Base-by-base conservation (phyloP, 2,888 invertebrate genomes). In the Dynastes hyllus region DNA sequence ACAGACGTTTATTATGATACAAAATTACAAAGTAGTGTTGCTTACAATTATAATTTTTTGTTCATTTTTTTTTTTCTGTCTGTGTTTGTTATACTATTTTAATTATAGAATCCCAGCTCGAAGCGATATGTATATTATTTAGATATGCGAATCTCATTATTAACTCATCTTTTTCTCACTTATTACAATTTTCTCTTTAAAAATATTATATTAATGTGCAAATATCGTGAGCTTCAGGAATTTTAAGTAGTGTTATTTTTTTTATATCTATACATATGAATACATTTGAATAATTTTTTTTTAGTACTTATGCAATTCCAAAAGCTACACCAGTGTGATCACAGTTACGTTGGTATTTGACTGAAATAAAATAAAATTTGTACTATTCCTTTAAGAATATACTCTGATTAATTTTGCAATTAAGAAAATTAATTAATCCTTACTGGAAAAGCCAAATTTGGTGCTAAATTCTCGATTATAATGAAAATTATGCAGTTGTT, bases 101-200 rank as follows among this genome's bases (percentile, higher is more conserved):
- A 84, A 85, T 58, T 58, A 58, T 58, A 85, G 85, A 87, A 87
- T 88, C 88, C 89, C 89, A 89, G 88, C 89, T 88, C 86, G 82
- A 88, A 89, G 89, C 89, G 89, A 89, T 89, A 89, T 89, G 89
- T 89, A 88, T 89, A 86, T 87, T 86, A 84, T 86, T 66, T 85
- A 86, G 87, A 87, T 87, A 87, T 87, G 87, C 85, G 85, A 85
- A 84, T 84, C 82, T 81, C 32, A 22, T 22, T 80, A 73, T 32
- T 70, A 29, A 40, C 27, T 22, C 4, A 27, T 80, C 80, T 61
- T 76, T 79, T 78, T 81, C 76, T 81, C 75, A 40, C 80, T 81
- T 76, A 75, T 80, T 78, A 80, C 79, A 80, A 78, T 80, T 53
- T 53, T 58, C 9, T 58, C 2, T 58, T 58, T n/a, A 81, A 77